Evolutionary conservation across 1,140 invertebrate species (phyloP), one percentile per base, ranked within the genome.

Genomic region (Paracyclopina nana): DNA sequence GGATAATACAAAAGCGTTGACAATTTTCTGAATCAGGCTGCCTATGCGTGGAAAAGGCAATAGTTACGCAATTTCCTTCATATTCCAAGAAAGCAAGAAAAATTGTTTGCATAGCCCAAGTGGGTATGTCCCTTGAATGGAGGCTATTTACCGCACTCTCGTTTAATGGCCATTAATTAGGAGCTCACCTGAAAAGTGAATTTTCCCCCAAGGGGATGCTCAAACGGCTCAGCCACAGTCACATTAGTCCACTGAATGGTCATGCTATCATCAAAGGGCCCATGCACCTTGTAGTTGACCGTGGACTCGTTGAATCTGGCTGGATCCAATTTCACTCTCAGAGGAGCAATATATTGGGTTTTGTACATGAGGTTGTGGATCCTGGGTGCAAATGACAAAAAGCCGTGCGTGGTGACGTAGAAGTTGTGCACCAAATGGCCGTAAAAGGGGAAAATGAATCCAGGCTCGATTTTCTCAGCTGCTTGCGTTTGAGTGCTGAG

Each of bases 181-280:
- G n/a, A n/a, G n/a, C n/a, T n/a, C n/a, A n/a, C n/a, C 27, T 52
- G 50, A 38, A 52, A 52, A 11, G 50, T 52, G 18, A 52, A 52
- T 14, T 44, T 46, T 2, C 50, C 50, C 3, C 50, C 50, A 20
- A n/a, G n/a, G 27, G 50, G 50, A 52, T 52, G 50, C 14, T 42
- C 31, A 29, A 16, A 44, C 6, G 50, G 34, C 38, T 52, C 28
- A 14, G 34, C 34, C 2, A 52, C 41, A 9, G 34, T 26, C 24
- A 52, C 50, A 22, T 52, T 44, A 14, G 18, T 43, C 50, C 50
- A 52, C 27, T 52, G 30, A 43, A 52, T 44, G 18, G 50, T 52
- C 4, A 52, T n/a, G 30, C 30, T 20, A 16, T 52, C 50, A 24
- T 34, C 11, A 16, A 49, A 8, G 30, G 26, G 34, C 40, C 40